Percentiles rank a stretch among this genome's conserved stretches.
Evolutionary conservation across 2,797 vertebrate species (phyloP).

Genomic region (Carapus acus): DNA sequence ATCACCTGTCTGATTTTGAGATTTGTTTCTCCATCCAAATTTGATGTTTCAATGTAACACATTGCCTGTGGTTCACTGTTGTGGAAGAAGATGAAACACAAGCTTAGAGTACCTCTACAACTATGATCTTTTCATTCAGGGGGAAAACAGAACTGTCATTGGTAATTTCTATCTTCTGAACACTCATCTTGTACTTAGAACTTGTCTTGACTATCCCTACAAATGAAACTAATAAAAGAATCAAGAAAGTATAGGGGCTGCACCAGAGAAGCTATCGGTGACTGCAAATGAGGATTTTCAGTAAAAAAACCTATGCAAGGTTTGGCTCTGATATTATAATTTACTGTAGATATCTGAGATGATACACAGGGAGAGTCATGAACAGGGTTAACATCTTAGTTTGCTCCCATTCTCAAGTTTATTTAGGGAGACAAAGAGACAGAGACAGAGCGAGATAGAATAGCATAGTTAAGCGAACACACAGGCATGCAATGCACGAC

Average conservation of each 20-base stretch:
- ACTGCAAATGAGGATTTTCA: constrained; percentile 48
- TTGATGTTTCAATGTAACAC: constrained; percentile 99
- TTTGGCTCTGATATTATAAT: constrained; percentile 15
- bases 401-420: constrained; percentile 41
- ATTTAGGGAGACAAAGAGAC: constrained; percentile 22
- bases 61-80: constrained; percentile 96
- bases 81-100: constrained; percentile 39
- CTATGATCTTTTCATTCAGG: not conserved
- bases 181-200: not conserved
- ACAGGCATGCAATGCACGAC: constrained; percentile 52
- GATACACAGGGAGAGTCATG: not conserved
- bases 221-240: too few relatives aligned
- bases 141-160: not conserved
- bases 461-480: constrained; percentile 25
- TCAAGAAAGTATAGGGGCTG: constrained; percentile 5
- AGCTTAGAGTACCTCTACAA: constrained; percentile 13
- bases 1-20: constrained; percentile 97
- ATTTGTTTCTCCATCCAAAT: constrained; percentile 98
- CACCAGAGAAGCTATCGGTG: constrained; percentile 4
- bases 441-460: constrained; percentile 8
- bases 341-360: constrained; percentile 2
- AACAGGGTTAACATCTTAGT: constrained; percentile 48
- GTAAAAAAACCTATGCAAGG: constrained; percentile 5
- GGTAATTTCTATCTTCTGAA: not conserved
- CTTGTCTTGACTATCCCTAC: too few relatives aligned